Evolutionary conservation across 2,888 invertebrate species (phyloP), one percentile per base, ranked within the genome.

Genomic region (Drosophila paracracens): DNA sequence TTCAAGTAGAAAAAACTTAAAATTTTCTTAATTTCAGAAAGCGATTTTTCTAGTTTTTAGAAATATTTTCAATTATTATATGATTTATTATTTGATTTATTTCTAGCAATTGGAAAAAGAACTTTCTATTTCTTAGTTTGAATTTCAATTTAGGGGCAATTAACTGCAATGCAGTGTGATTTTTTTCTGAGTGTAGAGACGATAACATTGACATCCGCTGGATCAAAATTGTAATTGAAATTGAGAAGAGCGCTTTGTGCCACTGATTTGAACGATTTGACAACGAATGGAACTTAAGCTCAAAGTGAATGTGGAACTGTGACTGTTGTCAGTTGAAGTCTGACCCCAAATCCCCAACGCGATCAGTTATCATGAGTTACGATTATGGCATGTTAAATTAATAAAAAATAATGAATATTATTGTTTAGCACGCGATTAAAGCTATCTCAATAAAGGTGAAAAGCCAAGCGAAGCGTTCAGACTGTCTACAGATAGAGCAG

Each of bases 321-420:
- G 65, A 43, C 64, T 76, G 70, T 66, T 72, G 61, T 65, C 76
- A 76, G 61, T 66, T 64, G 70, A 59, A 73, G 69, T 72, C 76
- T 57, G 54, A 46, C 35, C 56, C n/a, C 29, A 40, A 56, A 16
- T 21, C 50, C 58, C 31, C 46, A 29, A 40, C 18, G 7, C 65
- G 57, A 51, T 35, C 48, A 61, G 75, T 80, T 81, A 84, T 82
- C 87, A 72, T 64, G 69, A 83, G 72, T 74, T 73, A 79, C 60
- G 79, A 79, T 88, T 82, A 85, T 83, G 72, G 77, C 82, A 74
- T 83, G 89, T 82, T 83, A 85, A 87, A 85, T 87, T 87, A 87
- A 89, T 88, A 79, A 88, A 79, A 76, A 40, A 85, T 83, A 89
- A 88, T 89, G 83, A 72, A 81, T 79, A 80, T 83, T 68, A 82